Evolutionary conservation across 1,140 invertebrate genomes (phyloP).

Genomic region (Drosophila pandora): DNA sequence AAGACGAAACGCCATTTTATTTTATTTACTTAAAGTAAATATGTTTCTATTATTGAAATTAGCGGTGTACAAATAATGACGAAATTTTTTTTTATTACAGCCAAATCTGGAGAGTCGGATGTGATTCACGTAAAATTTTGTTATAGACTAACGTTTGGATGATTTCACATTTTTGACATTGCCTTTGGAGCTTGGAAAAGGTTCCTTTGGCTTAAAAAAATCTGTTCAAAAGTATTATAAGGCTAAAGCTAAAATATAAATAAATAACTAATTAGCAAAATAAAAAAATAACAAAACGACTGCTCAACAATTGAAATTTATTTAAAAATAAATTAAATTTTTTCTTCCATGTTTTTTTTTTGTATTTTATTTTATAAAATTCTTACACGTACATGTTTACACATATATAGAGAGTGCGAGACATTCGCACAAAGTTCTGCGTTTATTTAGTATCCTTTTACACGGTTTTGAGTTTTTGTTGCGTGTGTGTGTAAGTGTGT

Average conservation of each 20-base stretch:
- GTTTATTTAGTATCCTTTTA: slow-evolving; percentile 12
- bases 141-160: slow-evolving; percentile 5
- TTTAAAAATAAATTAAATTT: slow-evolving; percentile 20
- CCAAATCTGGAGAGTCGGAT: slow-evolving; percentile 1
- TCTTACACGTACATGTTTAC: slow-evolving; percentile 57
- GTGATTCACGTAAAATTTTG: slow-evolving; percentile 1
- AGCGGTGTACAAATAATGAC: background rate
- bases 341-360: background rate
- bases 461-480: background rate
- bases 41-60: slow-evolving; percentile 4
- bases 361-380: slow-evolving; percentile 59
- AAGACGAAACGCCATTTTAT: slow-evolving; percentile 41
- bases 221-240: background rate
- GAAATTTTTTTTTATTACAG: background rate
- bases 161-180: background rate
- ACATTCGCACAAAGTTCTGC: slow-evolving; percentile 30
- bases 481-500: slow-evolving; percentile 18
- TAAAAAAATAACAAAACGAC: slow-evolving; percentile 6
- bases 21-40: background rate
- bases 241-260: background rate
- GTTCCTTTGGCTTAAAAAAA: slow-evolving; percentile 1
- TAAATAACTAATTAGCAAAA: background rate
- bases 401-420: slow-evolving; percentile 57
- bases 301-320: slow-evolving; percentile 66
- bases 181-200: background rate